Evolutionary conservation across 2,113 vertebrate species (phyloP), one percentile per base, ranked within the genome.

Genomic region (Xiphophorus couchianus): DNA sequence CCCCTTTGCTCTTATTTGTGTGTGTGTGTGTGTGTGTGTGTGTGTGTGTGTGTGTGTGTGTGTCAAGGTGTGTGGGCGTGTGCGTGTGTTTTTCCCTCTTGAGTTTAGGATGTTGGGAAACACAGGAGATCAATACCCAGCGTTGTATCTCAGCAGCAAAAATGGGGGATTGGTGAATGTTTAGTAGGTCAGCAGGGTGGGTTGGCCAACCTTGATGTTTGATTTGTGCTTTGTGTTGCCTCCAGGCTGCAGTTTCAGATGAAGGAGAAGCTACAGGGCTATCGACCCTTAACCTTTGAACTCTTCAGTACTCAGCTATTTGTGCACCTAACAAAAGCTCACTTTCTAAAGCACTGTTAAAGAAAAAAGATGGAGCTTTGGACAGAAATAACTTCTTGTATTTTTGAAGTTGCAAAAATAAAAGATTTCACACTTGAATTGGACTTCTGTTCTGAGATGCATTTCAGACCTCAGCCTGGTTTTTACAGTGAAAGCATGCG

Each of bases 171-270:
- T 2, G 72, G 25, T 83, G 73, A 28, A 62, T 83, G 78, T 86
- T 77, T 51, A 75, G 82, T 35, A 19, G 73, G 72, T 54, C 48
- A 12, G 70, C 29, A 83, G 65, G 70, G 37, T 17, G 27, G 25
- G 33, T 33, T 27, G 25, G 42, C 73, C 61, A 75, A 51, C 29
- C 64, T 54, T 73, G 66, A 71, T 81, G 71, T 82, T 77, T 78
- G 63, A 76, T 84, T 75, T 71, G 19, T 22, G 42, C 64, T 74
- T 39, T 14, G 19, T 63, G 66, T 48, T 77, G 66, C 75, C 80
- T 84, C 74, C 62, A 64, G 79, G 82, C 82, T 88, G 76, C 64
- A 77, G 54, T 85, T 91, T 84, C 63, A 85, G 83, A 81, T 81
- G 83, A 89, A 86, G 66, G 71, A 69, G 51, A 89, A 76, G 71